These are phyloP conservation scores for Laterallus jamaicensis DNA, from an alignment of 2,113 vertebrate genomes.

Conservation along the genomic window DNA sequence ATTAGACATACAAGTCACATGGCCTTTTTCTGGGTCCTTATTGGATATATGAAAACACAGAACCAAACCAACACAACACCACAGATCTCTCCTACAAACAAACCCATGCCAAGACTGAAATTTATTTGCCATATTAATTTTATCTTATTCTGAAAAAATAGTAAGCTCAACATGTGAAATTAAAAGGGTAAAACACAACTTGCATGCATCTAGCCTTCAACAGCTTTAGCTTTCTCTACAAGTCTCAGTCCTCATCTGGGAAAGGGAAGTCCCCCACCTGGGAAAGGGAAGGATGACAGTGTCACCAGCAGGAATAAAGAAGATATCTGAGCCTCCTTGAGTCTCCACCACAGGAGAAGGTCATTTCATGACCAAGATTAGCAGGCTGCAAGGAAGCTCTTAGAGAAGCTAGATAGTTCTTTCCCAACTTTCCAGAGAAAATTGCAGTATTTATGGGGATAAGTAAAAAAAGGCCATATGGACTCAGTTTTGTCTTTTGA, in stretches of 20 bases:
- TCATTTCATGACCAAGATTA: no score
- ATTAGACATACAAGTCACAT: constrained; percentile 35
- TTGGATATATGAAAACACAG: background rate
- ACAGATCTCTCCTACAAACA: background rate
- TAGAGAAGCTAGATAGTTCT: fast-evolving
- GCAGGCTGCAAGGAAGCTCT: background rate
- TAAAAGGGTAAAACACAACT: background rate
- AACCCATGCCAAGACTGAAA: background rate
- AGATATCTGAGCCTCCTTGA: fast-evolving
- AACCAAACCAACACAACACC: background rate
- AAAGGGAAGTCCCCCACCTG: no score
- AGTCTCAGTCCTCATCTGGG: background rate
- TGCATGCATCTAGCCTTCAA: background rate
- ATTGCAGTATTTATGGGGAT: fast-evolving
- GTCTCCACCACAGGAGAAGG: background rate
- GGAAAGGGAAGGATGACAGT: background rate
- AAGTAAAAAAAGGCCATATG: fast-evolving
- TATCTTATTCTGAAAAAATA: background rate
- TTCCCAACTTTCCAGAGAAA: background rate
- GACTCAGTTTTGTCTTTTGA: background rate
- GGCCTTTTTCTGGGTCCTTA: background rate
- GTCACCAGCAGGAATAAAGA: background rate
- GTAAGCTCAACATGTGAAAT: background rate
- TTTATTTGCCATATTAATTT: background rate
- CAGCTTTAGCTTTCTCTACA: background rate